Evolutionary conservation across 2,797 vertebrate genomes (phyloP).

Genomic region (Poeciliopsis infans): DNA sequence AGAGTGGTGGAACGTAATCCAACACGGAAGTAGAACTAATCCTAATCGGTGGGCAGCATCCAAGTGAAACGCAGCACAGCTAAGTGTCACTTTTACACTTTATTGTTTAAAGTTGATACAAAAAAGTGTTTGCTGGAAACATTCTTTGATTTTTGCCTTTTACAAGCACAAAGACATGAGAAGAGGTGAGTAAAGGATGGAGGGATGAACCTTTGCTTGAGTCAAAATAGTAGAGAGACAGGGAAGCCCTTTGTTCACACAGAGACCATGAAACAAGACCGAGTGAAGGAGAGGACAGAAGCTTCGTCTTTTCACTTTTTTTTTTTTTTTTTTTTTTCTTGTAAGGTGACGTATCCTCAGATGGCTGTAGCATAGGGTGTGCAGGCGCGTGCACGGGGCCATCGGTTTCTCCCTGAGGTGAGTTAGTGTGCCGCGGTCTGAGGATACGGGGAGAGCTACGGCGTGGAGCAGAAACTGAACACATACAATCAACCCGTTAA

Average conservation of each 20-base stretch:
- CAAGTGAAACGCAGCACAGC: conserved; percentile 6
- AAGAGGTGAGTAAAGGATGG: conserved; percentile 21
- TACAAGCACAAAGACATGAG: conserved; percentile 60
- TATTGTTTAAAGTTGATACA: conserved; percentile 86
- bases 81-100: conserved; percentile 73
- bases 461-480: conserved; percentile 28
- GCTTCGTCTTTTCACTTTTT: neutral
- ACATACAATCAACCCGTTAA: conserved; percentile 50
- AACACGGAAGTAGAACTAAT: neutral
- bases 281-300: conserved; percentile 19
- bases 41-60: neutral
- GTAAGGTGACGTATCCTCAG: conserved; percentile 58
- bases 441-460: conserved; percentile 39
- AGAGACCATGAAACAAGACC: conserved; percentile 31
- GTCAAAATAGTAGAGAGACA: conserved; percentile 42
- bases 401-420: conserved; percentile 80
- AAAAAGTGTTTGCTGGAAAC: conserved; percentile 81
- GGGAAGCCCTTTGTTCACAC: conserved; percentile 74
- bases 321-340: neutral
- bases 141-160: conserved; percentile 76
- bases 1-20: neutral
- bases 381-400: conserved; percentile 36
- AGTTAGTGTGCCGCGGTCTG: conserved; percentile 64
- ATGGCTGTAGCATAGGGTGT: conserved; percentile 39
- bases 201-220: conserved; percentile 24